Evolutionary conservation across 1,140 invertebrate species (phyloP).

Genomic region (Dendroctonus ponderosae): DNA sequence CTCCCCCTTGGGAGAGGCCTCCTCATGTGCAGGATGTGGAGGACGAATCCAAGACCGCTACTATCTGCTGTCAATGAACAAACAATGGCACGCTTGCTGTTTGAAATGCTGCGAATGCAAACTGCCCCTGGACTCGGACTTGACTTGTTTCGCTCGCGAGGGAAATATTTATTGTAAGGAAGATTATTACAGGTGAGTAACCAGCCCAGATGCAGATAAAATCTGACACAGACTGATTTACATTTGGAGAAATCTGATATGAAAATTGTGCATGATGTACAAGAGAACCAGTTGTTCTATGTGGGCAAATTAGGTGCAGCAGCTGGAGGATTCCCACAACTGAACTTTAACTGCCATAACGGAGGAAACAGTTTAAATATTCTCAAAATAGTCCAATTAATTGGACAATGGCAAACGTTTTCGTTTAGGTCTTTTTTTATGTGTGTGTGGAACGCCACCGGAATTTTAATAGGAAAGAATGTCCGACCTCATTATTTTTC

Average conservation of each 20-base stretch:
- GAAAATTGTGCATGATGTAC: too few relatives aligned
- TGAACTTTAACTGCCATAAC: too few relatives aligned
- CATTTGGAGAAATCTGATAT: too few relatives aligned
- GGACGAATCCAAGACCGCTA: conserved; percentile 57
- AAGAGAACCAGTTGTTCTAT: too few relatives aligned
- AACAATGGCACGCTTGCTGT: conserved; percentile 86
- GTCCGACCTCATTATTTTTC: conserved; percentile 27
- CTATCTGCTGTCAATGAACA: conserved; percentile 84
- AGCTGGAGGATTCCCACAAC: too few relatives aligned
- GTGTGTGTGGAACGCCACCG: conserved; percentile 16
- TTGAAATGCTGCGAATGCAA: conserved; percentile 85
- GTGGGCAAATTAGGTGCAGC: too few relatives aligned
- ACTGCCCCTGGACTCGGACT: conserved; percentile 76
- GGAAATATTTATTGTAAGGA: conserved; percentile 93
- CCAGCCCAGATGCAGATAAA: conserved; percentile 33
- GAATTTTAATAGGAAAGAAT: conserved; percentile 33
- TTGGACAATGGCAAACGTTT: conserved; percentile 16
- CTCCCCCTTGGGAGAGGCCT: conserved; percentile 41
- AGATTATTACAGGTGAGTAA: conserved; percentile 85
- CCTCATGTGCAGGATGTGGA: conserved; percentile 48
- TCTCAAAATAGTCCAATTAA: conserved; percentile 22
- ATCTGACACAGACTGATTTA: not conserved
- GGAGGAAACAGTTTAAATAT: too few relatives aligned
- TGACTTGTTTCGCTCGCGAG: conserved; percentile 86
- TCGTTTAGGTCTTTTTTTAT: conserved; percentile 11